Evolutionary conservation across 30 jellyfish, hydroid and myxozoan genomes (phyloP), one percentile per base, ranked within the genome.

Genomic region (Pelagia noctiluca): DNA sequence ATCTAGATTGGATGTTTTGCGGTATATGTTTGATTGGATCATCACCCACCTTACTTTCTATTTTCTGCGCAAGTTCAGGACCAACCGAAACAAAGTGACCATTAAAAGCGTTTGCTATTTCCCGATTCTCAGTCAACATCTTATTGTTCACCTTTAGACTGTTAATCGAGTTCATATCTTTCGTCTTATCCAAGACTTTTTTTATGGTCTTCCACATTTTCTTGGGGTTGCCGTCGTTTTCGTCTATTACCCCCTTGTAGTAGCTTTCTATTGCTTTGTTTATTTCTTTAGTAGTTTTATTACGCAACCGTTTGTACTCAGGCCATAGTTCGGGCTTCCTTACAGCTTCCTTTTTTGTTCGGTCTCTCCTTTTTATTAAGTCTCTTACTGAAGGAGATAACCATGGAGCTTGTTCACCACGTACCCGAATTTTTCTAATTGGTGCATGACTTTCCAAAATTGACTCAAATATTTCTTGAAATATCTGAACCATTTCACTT

Each of bases 71-170:
- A 21, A 28, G 48, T 47, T 67, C 24, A 33, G 1, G 80, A 33
- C 80, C 25, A 67, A 67, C 60, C 35, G 80, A 28, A 67, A 67
- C 61, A n/a, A 67, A 67, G 57, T 67, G 62, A 28, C 35, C 61
- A 34, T 32, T 67, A 21, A 67, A 31, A 28, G 63, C 62, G 30
- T 31, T 61, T 16, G 57, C 57, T 5, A 42, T 16, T 42, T 42
- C 57, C 16, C 57, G 8, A 8, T 42, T 16, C 16, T 16, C 57
- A 5, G 57, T 42, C 57, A 42, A 8, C 16, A 42, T 42, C 57
- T 42, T 42, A 42, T 16, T 16, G 16, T 42, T 16, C 16, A 42
- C 16, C 12, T 42, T 42, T 42, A 42, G 57, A 42, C 57, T 42
- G 16, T 8, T 5, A 16, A 42, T 42, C 8, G 57, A 42, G 8